These are phyloP conservation scores for Morpho deidamia DNA, from an alignment of 2,888 invertebrate genomes.

Conservation along the genomic window DNA sequence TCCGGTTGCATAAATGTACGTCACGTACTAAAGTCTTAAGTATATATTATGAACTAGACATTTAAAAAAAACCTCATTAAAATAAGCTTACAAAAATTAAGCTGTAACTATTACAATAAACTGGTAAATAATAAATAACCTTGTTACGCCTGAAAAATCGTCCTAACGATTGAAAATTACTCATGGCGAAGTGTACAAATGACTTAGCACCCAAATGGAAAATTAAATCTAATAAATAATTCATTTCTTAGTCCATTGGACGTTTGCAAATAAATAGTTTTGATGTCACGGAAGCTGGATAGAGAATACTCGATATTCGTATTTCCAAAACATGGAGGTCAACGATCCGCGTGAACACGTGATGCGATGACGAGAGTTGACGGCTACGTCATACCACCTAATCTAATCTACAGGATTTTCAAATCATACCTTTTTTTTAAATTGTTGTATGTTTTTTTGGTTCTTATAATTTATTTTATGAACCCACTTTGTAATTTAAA, in stretches of 20 bases:
- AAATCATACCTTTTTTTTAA: constrained; percentile 1
- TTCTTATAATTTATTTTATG: neutral
- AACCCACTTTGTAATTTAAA: too few species aligned
- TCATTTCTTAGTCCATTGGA: constrained; percentile 23
- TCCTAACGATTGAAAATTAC: constrained; percentile 28
- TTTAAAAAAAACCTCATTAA: constrained; percentile 3
- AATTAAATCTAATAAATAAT: constrained; percentile 42
- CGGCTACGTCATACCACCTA: constrained; percentile 31
- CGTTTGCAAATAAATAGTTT: constrained; percentile 41
- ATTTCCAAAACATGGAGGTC: constrained; percentile 73
- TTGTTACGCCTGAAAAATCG: constrained; percentile 16
- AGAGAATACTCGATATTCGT: constrained; percentile 33
- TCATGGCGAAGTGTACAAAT: constrained; percentile 39
- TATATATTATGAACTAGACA: too few species aligned
- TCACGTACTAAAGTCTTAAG: too few species aligned
- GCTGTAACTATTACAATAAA: neutral
- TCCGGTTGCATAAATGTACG: too few species aligned
- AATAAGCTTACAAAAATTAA: constrained; percentile 3
- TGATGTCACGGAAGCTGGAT: constrained; percentile 22
- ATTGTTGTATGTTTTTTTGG: neutral
- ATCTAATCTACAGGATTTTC: constrained; percentile 43
- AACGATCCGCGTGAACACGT: constrained; percentile 62
- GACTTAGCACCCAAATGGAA: constrained; percentile 39
- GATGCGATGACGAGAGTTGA: constrained; percentile 49
- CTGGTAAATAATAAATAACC: constrained; percentile 5